A percentile compares a stretch with the other conserved stretches of the same genome.
phyloP scores from a whole-genome alignment of 2,888 invertebrate genomes.

The Vannuccia rotundouncinata region DNA sequence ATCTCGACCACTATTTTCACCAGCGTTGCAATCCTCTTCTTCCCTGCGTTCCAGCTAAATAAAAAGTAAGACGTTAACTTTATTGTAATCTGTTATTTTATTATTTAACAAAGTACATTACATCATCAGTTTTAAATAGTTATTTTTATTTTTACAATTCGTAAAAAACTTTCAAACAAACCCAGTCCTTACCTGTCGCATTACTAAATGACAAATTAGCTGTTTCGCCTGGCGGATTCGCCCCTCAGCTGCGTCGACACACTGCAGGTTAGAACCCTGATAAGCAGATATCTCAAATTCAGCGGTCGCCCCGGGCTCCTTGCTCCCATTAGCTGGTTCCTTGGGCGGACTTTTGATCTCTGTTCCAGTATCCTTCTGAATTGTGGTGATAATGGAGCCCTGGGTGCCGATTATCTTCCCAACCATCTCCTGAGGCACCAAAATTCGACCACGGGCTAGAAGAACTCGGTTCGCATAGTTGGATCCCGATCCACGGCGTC shows the following conservation, averaged over 20 bases:
- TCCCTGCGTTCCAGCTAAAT: not conserved
- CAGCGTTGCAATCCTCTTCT: not conserved
- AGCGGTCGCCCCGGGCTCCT: conserved; percentile 21
- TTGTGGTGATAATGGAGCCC: conserved; percentile 35
- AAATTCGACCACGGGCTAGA: conserved; percentile 34
- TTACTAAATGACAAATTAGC: conserved; percentile 34
- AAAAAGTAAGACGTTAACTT: not conserved
- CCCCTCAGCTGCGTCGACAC: conserved; percentile 31
- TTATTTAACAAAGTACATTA: too few species aligned
- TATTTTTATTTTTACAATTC: too few species aligned
- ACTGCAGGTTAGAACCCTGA: conserved; percentile 27
- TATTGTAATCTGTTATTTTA: too few species aligned
- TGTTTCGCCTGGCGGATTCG: conserved; percentile 33
- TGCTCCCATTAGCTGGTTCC: conserved; percentile 22
- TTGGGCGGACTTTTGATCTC: conserved; percentile 37
- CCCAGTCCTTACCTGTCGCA: conserved; percentile 21
- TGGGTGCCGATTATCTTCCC: conserved; percentile 37
- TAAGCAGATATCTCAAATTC: conserved; percentile 37
- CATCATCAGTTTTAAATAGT: too few species aligned
- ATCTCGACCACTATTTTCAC: not conserved
- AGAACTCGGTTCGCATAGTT: conserved; percentile 8
- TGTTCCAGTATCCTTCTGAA: conserved; percentile 35
- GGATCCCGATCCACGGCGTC: conserved; percentile 25
- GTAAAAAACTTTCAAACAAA: too few species aligned
- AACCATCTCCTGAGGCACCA: conserved; percentile 35